Base-by-base conservation (phyloP, 2,888 invertebrate genomes). In the Aradus depressus region DNA sequence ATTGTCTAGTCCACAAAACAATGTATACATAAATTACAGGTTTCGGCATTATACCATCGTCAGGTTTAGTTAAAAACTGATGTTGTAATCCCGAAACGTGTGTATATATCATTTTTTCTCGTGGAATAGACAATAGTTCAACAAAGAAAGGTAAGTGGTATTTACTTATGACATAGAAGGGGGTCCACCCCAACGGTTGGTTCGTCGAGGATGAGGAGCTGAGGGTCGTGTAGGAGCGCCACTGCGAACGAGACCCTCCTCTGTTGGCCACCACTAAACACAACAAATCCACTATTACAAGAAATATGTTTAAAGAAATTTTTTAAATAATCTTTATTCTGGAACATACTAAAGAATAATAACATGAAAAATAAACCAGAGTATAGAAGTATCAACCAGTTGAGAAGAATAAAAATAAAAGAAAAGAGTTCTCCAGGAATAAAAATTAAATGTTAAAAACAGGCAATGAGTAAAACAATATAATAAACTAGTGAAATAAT, bases 121-220 rank as follows among this genome's bases (percentile, higher is more conserved):
- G 8, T 10, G 18, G 35, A 5, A 16, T 10, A 10, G 18, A 18
- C 6, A 10, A 35, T 14, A 35, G 12, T 35, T 10, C 6, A 35
- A 18, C 10, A 18, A 18, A 22, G 16, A n/a, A 41, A 41, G 8
- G 6, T 41, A 41, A 41, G 8, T n/a, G 6, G 8, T 26, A 18
- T 14, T 55, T 51, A 60, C 61, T 56, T 61, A 28, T 60, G 56
- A 53, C 62, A 60, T 5, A 93, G 69, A 55, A 92, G 75, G 1
- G 92, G 92, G 70, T 93, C 93, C 54, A 93, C 73, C 0, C 92
- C 93, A n/a, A 91, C 92, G 0, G 92, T 93, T 0, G 92, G 92
- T 64, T 93, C 93, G 64, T 93, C 93, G 61, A 93, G 68, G 53
- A 93, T 90, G 21, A 93, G 70, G 26, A 93, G 68, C 65, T 90